A percentile compares a stretch with the other conserved stretches of the same genome.
These are phyloP conservation scores for Alethe diademata DNA, from an alignment of 2,113 vertebrate species.

Conservation along the genomic window DNA sequence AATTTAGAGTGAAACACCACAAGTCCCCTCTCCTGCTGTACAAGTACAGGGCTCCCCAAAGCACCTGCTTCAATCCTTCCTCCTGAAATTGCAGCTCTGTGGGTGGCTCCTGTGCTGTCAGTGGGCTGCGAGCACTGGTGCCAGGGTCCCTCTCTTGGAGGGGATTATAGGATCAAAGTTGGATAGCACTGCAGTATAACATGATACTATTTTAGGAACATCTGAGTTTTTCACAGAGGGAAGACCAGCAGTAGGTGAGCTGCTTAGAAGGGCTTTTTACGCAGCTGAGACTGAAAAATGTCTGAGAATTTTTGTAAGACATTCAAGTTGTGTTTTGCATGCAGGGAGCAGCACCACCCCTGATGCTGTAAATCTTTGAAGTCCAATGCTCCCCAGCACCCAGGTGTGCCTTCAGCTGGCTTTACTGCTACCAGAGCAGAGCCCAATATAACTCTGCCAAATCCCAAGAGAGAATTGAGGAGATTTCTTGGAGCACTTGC, in stretches of 20 bases:
- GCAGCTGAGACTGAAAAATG: background rate
- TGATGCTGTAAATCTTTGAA: background rate
- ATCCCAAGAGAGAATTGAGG: background rate
- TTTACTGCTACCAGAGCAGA: background rate
- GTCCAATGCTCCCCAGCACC: background rate
- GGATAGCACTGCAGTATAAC: background rate
- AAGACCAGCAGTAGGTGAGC: background rate
- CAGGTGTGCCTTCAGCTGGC: background rate
- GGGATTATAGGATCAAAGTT: background rate
- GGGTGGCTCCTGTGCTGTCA: background rate
- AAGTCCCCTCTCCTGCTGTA: background rate
- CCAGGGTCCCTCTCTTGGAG: background rate
- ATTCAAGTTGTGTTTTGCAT: background rate
- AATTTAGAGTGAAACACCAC: background rate
- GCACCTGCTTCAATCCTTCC: background rate
- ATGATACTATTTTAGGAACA: background rate
- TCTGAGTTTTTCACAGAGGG: background rate
- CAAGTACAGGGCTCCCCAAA: fast-evolving
- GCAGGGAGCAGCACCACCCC: background rate
- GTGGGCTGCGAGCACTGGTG: background rate
- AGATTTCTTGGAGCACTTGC: background rate
- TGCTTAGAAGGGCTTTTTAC: background rate
- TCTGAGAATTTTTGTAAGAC: background rate
- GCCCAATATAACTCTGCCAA: background rate
- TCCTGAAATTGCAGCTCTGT: background rate